These are phyloP conservation scores for Dicyrtoma fusca DNA, from an alignment of 2,888 invertebrate species.

Conservation along the genomic window DNA sequence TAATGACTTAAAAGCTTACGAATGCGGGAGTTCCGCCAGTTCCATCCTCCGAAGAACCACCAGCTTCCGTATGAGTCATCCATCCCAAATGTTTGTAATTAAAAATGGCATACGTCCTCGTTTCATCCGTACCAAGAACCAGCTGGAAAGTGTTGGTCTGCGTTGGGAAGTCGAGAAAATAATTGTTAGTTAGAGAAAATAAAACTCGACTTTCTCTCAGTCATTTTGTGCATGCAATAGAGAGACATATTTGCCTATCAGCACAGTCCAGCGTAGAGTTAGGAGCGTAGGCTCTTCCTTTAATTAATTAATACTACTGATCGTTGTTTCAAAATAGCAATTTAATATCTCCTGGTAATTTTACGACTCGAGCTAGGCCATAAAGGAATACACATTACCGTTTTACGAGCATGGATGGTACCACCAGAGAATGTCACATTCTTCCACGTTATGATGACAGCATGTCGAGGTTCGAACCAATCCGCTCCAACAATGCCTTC, in stretches of 20 bases:
- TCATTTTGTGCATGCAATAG: no score
- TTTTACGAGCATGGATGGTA: slow-evolving; percentile 57
- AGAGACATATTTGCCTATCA: no score
- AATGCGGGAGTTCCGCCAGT: slow-evolving; percentile 86
- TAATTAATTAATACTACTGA: no score
- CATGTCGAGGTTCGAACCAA: slow-evolving; percentile 88
- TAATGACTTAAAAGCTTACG: no score
- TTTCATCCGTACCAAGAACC: slow-evolving; percentile 89
- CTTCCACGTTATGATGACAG: slow-evolving; percentile 90
- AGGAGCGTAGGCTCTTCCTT: no score
- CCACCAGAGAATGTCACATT: slow-evolving; percentile 93
- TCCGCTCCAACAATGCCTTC: slow-evolving; percentile 89
- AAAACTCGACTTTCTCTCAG: no score
- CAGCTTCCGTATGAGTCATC: slow-evolving; percentile 89
- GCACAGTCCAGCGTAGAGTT: no score
- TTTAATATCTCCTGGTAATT: background rate
- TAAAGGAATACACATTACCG: slow-evolving; percentile 51
- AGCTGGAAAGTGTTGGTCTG: slow-evolving; percentile 95
- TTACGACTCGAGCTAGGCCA: background rate
- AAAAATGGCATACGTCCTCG: slow-evolving; percentile 91
- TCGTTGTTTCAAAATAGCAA: no score
- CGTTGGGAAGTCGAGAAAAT: no score
- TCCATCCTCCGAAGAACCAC: slow-evolving; percentile 83
- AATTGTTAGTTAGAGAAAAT: no score
- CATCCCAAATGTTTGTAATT: slow-evolving; percentile 91